Percentiles rank a stretch among this genome's conserved stretches.
Evolutionary conservation across 2,113 vertebrate genomes (phyloP).

Genomic region (Kryptolebias marmoratus): DNA sequence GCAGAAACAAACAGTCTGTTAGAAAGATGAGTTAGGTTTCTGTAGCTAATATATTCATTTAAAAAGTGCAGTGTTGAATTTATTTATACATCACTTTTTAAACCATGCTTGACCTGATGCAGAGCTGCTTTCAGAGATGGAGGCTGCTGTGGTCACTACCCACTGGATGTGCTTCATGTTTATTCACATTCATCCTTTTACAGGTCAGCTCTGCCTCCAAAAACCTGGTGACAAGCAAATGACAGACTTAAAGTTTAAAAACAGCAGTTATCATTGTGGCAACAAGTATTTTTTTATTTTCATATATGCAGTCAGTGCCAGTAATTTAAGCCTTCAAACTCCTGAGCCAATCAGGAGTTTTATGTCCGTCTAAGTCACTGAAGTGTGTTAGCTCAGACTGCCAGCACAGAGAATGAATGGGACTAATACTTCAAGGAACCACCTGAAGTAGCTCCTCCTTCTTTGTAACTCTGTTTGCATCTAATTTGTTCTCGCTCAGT

Average conservation of each 20-base stretch:
- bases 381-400: slow-evolving; percentile 9
- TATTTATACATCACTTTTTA: no score
- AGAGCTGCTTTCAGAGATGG: no score
- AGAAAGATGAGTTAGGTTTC: neutral
- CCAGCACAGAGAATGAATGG: slow-evolving; percentile 32
- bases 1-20: no score
- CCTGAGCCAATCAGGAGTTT: neutral
- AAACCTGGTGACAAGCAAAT: neutral
- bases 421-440: slow-evolving; percentile 45
- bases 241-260: neutral
- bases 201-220: neutral
- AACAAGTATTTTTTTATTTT: neutral
- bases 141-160: no score
- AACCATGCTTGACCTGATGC: no score
- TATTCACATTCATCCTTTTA: no score
- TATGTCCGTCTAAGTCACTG: neutral
- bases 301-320: neutral
- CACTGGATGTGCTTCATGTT: no score
- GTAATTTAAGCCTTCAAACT: neutral
- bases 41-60: no score
- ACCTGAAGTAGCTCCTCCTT: slow-evolving; percentile 47
- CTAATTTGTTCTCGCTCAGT: slow-evolving; percentile 52
- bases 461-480: slow-evolving; percentile 30
- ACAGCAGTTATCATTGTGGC: neutral
- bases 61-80: no score